Base-by-base conservation (phyloP, 2,113 vertebrate species). In the Actenoides lindsayi region DNA sequence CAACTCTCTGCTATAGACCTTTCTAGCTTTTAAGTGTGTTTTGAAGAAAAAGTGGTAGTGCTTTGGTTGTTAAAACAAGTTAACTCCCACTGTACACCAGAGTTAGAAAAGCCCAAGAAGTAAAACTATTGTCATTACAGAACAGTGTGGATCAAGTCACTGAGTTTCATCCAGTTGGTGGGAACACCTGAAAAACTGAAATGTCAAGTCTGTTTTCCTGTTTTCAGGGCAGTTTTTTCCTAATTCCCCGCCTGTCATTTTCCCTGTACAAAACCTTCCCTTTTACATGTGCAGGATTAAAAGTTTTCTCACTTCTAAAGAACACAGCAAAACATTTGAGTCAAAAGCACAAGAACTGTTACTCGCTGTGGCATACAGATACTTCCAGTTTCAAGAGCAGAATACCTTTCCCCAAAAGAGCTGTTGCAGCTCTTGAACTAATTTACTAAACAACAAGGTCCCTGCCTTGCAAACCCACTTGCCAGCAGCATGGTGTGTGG, bases 401-500 rank as follows among this genome's bases (percentile, higher is more conserved):
- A 42, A n/a, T 13, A 39, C 25, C 23, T 59, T 51, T 80, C 67
- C 50, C 56, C 62, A 44, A 3, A 46, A 51, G 67, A 79, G 71
- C 33, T 77, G 31, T 20, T 48, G 37, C 2, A 9, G 28, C 33
- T 50, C 33, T 37, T 37, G 73, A 62, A 30, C 28, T 44, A 53
- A 8, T 50, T 54, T 67, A 50, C 31, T 18, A n/a, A 65, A 39
- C 31, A 27, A 31, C 24, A 39, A 35, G 46, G 18, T 23, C 54
- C 41, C 62, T 30, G 33, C 54, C 31, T 69, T 13, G 35, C 27
- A 30, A 74, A 18, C 1, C 3, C n/a, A 13, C 17, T 44, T 4
- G 1, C 28, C 21, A 33, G 41, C 7, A 24, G 17, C 0, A 7
- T 8, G 19, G 39, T 7, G 46, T 28, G 59, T 1, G 1, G 44